phyloP scores from a whole-genome alignment of 2,888 invertebrate species.

The Leptothorax acervorum region DNA sequence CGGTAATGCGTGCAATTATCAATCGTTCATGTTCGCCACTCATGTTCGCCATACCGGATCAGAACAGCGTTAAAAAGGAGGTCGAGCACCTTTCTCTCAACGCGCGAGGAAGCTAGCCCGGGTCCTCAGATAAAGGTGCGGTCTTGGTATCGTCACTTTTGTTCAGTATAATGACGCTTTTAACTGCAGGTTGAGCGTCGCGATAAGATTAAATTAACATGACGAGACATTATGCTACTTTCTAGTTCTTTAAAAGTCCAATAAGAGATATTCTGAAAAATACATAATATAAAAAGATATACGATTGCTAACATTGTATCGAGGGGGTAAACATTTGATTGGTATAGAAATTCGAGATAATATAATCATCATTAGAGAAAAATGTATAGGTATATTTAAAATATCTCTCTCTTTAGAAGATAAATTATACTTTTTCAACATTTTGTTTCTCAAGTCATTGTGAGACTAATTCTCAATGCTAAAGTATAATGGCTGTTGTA shows the following conservation, averaged over 20 bases:
- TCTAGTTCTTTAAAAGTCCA: background rate
- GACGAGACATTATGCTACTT: background rate
- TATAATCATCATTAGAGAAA: background rate
- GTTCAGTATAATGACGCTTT: background rate
- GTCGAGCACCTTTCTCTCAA: constrained; percentile 82
- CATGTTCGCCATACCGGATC: constrained; percentile 50
- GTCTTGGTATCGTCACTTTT: constrained; percentile 44
- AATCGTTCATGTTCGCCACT: constrained; percentile 59
- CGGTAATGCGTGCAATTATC: constrained; percentile 66
- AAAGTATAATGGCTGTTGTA: background rate
- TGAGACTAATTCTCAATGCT: too few species aligned
- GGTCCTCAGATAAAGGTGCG: constrained; percentile 64
- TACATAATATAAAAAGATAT: background rate
- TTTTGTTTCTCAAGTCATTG: background rate
- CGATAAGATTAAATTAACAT: background rate
- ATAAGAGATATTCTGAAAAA: background rate
- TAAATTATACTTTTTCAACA: background rate
- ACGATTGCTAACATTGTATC: background rate
- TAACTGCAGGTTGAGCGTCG: background rate
- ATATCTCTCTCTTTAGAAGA: background rate
- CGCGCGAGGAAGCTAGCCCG: constrained; percentile 63
- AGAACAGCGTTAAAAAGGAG: constrained; percentile 79
- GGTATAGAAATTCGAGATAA: background rate
- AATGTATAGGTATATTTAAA: background rate
- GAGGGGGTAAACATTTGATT: background rate